These are phyloP conservation scores for Tribolium madens DNA, from an alignment of 1,140 invertebrate species.

Conservation along the genomic window DNA sequence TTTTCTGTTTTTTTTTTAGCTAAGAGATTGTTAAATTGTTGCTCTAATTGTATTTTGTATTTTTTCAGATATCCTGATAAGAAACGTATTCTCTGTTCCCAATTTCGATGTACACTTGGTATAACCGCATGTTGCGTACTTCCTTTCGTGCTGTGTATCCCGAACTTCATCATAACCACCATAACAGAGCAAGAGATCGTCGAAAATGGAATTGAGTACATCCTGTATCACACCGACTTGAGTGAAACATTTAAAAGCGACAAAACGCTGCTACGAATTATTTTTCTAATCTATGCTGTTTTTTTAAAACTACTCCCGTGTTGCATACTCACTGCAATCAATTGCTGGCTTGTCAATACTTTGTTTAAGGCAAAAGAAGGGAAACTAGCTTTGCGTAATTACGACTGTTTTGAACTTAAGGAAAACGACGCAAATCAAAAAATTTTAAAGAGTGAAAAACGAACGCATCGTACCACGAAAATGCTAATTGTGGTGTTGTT, in stretches of 20 bases:
- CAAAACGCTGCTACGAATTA: conserved; percentile 73
- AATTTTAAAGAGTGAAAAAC: conserved; percentile 73
- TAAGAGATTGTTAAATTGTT: too few relatives aligned
- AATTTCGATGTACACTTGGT: conserved; percentile 79
- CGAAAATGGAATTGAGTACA: conserved; percentile 66
- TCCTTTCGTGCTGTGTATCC: conserved; percentile 82
- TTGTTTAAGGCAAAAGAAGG: conserved; percentile 80
- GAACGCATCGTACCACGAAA: conserved; percentile 90
- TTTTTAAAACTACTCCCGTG: conserved; percentile 91
- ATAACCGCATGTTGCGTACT: conserved; percentile 80
- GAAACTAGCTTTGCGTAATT: conserved; percentile 71
- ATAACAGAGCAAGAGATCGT: conserved; percentile 67
- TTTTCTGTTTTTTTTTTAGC: too few relatives aligned
- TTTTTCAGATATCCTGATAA: conserved; percentile 73
- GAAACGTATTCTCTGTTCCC: conserved; percentile 74
- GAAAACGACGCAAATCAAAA: conserved; percentile 47
- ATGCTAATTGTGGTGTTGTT: too few relatives aligned
- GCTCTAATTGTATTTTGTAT: too few relatives aligned
- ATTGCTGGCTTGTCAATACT: conserved; percentile 81
- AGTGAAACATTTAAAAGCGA: conserved; percentile 71
- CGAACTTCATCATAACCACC: conserved; percentile 79
- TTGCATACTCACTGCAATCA: conserved; percentile 83
- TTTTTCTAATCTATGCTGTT: conserved; percentile 89
- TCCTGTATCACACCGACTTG: conserved; percentile 75
- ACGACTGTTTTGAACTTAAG: not conserved